Evolutionary conservation across 2,797 vertebrate species (phyloP), one percentile per base, ranked within the genome.

Genomic region (Eremophila alpestris): DNA sequence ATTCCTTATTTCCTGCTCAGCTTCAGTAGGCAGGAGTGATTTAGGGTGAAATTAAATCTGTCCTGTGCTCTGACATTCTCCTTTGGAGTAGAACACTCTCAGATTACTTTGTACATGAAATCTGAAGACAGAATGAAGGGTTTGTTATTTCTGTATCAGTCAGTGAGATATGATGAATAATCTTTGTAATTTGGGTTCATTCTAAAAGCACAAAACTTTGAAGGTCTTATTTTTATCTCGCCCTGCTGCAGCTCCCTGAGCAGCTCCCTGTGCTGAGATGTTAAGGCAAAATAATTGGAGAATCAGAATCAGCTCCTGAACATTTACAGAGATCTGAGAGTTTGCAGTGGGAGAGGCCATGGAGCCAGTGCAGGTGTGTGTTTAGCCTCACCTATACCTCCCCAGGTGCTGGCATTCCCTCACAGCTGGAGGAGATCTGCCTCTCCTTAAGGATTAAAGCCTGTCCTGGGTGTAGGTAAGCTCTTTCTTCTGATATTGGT

Each of bases 21-120:
- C 60, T 32, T 85, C 74, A 40, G 64, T 43, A 63, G 49, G 71
- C 64, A 85, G 19, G 13, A 91, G 69, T 56, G 64, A 70, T 80
- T 91, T 91, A 87, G 78, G 68, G 60, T 82, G 76, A 92, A 92
- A 90, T 75, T n/a, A 81, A 84, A 89, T 83, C 69, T 75, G 79
- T 75, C 49, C 49, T 8, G 4, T 58, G 58, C 46, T 93, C 60
- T 88, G 65, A 38, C 36, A 29, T 54, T 65, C 34, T 86, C 34
- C 51, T 83, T 75, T 26, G 14, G 62, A 84, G 30, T 51, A 68
- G 19, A 68, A 38, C 27, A 6, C 65, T 77, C 62, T 79, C 34
- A 41, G 69, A 67, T 34, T 75, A 55, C 69, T 60, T 70, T 70
- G 34, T 80, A 60, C 0, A 0, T 58, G 20, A 43, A 75, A 80